Evolutionary conservation across 2,797 vertebrate genomes (phyloP), one percentile per base, ranked within the genome.

Genomic region (Notoglanidium macrostoma): DNA sequence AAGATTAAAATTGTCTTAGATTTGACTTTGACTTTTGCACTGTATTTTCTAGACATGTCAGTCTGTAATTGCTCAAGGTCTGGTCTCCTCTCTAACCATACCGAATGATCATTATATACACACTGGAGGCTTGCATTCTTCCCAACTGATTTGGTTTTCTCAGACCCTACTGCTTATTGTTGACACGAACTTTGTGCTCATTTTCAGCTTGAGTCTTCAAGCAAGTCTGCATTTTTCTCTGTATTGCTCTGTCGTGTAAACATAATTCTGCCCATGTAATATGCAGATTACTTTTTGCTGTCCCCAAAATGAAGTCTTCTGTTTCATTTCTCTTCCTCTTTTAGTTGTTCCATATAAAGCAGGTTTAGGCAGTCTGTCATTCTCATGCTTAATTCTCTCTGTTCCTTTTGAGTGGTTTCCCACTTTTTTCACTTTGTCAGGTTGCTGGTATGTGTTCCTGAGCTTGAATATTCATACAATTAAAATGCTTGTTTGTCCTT

Each of bases 301-400:
- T 79, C 10, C 32, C 5, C 0, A 21, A 79, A 79, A 57, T 57
- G 11, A 17, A 11, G 54, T 40, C 19, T 32, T 59, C 12, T 63
- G 57, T 63, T 84, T 51, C 0, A 29, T 87, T 83, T 83, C 70
- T 67, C 19, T 87, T 87, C 82, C 86, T 87, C 63, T 87, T 87
- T n/a, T 63, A 79, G 44, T 49, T 59, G 14, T 26, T 63, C 2
- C 3, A 1, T 77, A 40, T 59, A 29, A 44, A 74, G 14, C 44
- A 51, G 74, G 29, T 8, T 73, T 44, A 55, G 70, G 68, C 86
- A 87, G 29, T 21, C 72, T 81, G 9, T 76, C 46, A 54, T 40
- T 46, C 32, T 83, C 72, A 8, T 83, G 57, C 59, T 44, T 19
- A 29, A 84, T 59, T 57, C 61, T 74, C 55, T 51, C 19, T 70